Evolutionary conservation across 2,888 invertebrate genomes (phyloP), one percentile per base, ranked within the genome.

Genomic region (Dichetophora obliterata): DNA sequence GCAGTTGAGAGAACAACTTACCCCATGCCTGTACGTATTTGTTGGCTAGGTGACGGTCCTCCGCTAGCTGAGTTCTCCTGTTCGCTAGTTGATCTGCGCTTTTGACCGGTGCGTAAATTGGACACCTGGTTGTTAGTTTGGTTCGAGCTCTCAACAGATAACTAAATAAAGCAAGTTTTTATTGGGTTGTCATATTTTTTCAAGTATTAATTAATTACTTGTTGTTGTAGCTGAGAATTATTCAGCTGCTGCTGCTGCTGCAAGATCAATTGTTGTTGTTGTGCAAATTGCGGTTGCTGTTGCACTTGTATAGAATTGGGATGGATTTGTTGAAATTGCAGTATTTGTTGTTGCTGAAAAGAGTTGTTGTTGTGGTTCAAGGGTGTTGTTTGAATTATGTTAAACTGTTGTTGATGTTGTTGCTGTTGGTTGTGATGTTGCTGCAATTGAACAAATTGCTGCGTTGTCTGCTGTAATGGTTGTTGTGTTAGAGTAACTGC

Each of bases 301-400:
- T 59, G 59, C 61, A 54, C n/a, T 69, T 72, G 72, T 43, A 61
- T n/a, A 27, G 31, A 22, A 61, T 48, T 43, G 5, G 61, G n/a
- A 6, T 59, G 72, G 8, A 72, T 19, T 59, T 59, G 59, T 22
- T 72, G 72, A 48, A 72, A 27, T 24, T 72, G 72, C 5, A 72
- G 61, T 27, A 72, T 9, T 27, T 73, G 63, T 52, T 63, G 72
- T 8, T 59, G 73, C 3, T 73, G 73, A 14, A 57, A 34, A 19
- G 31, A 6, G 8, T 66, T 31, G 14, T 34, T 22, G 6, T 50
- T 75, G 61, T 72, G 73, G 11, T 75, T 59, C 8, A 77, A 52
- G 24, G 77, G 72, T 5, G 75, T 14, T 54, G 75, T 72, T 68
- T 75, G 78, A 34, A 69, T 59, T 34, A 71, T 68, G 72, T 43